A percentile compares a stretch with the other conserved stretches of the same genome.
phyloP scores from a whole-genome alignment of 2,797 vertebrate species.

The Brachymystax lenok region DNA sequence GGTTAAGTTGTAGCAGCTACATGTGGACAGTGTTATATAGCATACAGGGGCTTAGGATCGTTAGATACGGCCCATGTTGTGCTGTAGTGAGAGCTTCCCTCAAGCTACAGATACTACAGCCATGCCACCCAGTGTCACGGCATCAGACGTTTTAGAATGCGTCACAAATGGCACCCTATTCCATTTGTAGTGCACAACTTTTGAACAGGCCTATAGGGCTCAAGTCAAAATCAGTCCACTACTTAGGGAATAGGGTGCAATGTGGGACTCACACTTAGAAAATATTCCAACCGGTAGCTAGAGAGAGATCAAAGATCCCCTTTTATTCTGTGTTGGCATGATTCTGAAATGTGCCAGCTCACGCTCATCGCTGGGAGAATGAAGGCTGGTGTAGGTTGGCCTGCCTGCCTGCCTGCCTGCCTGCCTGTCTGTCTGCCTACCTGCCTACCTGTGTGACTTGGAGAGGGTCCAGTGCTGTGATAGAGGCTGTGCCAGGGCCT shows the following conservation, averaged over 20 bases:
- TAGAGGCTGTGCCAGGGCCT: neutral
- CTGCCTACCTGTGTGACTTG: constrained; percentile 10
- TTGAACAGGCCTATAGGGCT: neutral
- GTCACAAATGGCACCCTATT: too few relatives aligned
- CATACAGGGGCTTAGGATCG: neutral
- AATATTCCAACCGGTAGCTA: constrained; percentile 6
- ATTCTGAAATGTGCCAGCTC: constrained; percentile 3
- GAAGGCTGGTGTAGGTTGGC: constrained; percentile 13
- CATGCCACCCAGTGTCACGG: too few relatives aligned
- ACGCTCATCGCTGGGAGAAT: constrained; percentile 20
- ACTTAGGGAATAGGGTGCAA: neutral
- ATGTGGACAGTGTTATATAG: neutral
- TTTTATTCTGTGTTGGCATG: neutral
- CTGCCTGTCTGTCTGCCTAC: too few relatives aligned
- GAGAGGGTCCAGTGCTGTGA: constrained; percentile 24
- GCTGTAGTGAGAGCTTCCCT: too few relatives aligned
- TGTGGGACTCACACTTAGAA: neutral
- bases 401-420: too few relatives aligned
- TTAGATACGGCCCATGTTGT: neutral
- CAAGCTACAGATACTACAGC: too few relatives aligned
- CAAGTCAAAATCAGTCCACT: neutral
- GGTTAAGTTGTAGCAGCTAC: neutral
- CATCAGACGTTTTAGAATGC: neutral
- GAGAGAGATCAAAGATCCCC: constrained; percentile 11
- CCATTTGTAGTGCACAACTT: neutral